These are phyloP conservation scores for Clarias batrachus DNA, from an alignment of 2,113 vertebrate species.

Conservation along the genomic window DNA sequence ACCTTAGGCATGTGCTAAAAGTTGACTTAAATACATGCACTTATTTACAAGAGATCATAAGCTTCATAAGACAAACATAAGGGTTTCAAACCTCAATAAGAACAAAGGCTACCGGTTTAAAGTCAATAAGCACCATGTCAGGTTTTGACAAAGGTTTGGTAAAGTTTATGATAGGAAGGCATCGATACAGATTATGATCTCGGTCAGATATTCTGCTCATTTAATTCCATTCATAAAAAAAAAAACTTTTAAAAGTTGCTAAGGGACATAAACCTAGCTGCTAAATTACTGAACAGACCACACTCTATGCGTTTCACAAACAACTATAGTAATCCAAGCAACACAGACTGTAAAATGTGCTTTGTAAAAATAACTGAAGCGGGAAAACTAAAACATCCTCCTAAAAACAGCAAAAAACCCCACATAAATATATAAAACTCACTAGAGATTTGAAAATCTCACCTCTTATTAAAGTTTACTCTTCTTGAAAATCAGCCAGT, in stretches of 20 bases:
- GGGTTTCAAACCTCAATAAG: background rate
- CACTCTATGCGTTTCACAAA: background rate
- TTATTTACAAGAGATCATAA: background rate
- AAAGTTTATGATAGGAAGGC: background rate
- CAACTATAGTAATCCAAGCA: background rate
- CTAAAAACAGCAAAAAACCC: background rate
- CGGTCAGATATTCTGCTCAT: background rate
- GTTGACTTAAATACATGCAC: constrained; percentile 7
- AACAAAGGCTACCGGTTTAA: background rate
- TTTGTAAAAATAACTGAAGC: background rate
- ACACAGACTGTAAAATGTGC: background rate
- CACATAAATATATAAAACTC: background rate
- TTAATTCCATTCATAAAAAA: background rate
- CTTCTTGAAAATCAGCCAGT: background rate
- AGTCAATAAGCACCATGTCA: constrained; percentile 23
- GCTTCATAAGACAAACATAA: background rate
- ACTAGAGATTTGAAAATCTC: background rate
- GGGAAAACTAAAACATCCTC: background rate
- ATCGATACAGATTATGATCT: background rate
- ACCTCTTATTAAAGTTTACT: background rate
- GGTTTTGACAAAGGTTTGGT: background rate
- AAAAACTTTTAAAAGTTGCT: background rate
- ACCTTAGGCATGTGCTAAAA: constrained; percentile 41
- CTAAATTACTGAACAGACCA: background rate
- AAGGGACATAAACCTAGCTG: background rate